Conservation (phyloP, 2,797 vertebrate genomes). For the Platalea minor region DNA sequence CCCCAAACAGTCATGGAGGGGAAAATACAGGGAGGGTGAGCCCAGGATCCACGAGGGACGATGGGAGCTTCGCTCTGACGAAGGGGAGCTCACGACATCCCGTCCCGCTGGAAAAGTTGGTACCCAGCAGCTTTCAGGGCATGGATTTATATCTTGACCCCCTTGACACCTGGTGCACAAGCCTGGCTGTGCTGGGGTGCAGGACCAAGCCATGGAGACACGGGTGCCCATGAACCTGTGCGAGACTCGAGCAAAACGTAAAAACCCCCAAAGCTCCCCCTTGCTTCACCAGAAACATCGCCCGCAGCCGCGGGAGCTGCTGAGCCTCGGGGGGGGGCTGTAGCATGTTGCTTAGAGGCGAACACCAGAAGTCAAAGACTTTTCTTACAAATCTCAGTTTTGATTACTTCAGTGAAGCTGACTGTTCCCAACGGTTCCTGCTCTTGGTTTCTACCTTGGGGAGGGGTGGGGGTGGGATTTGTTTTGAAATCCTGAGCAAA, state of each 20-base stretch:
- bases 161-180: fast-evolving
- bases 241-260: fast-evolving
- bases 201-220: neutral
- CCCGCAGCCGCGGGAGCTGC: neutral
- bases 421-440: neutral
- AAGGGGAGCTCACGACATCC: neutral
- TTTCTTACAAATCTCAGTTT: neutral
- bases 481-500: neutral
- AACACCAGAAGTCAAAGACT: neutral
- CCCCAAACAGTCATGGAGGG: neutral
- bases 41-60: fast-evolving
- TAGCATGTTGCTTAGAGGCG: neutral
- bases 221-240: fast-evolving
- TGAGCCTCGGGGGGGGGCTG: neutral
- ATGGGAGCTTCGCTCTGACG: neutral
- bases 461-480: neutral
- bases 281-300: neutral
- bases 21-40: fast-evolving
- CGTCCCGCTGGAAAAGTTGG: fast-evolving
- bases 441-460: neutral
- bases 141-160: fast-evolving
- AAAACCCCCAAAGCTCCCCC: neutral
- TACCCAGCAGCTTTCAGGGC: neutral
- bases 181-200: neutral
- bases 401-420: neutral